Evolutionary conservation across 2,888 invertebrate genomes (phyloP), one percentile per base, ranked within the genome.

Genomic region (Leptodirus hochenwartii): DNA sequence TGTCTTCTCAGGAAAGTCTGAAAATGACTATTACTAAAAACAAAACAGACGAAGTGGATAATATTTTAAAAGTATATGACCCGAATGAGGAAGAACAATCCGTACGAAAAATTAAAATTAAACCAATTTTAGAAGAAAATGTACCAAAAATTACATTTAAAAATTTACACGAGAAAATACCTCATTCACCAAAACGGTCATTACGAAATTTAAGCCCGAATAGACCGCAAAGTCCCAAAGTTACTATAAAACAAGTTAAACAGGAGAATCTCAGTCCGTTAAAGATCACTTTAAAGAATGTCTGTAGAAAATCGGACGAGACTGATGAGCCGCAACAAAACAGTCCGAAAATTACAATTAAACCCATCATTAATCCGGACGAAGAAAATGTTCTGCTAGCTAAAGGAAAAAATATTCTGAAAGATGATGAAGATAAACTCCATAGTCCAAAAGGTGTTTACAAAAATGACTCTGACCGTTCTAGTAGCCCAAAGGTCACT

Each of bases 401-500:
- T 8, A 20, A 20, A n/a, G 8, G 6, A 6, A 20, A 20, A n/a
- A 8, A 6, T 6, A 20, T 20, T 22, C 16, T n/a, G 16, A 31
- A 27, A 9, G 14, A 17, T 14, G 29, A 28, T 5, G 37, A 34
- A 14, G 16, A 35, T 29, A 31, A 35, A 32, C 40, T 38, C 17
- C 36, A 39, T 25, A 43, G 43, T 36, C 45, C 48, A 5, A 44
- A 43, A 37, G 36, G 46, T 20, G 47, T 44, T 4, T 47, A 49
- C 22, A 47, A 48, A 40, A 41, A 42, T 11, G 31, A 37, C 13
- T 16, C 22, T 2, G 38, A 39, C 5, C 29, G 38, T 17, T 35
- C 34, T 11, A 38, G 43, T 30, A 44, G 41, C 30, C 61, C 62
- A 39, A 67, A 66, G 52, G 47, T 66, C 27, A 66, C 64, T 37